Conservation (phyloP, 1,140 invertebrate genomes). For the Oryzaephilus surinamensis region DNA sequence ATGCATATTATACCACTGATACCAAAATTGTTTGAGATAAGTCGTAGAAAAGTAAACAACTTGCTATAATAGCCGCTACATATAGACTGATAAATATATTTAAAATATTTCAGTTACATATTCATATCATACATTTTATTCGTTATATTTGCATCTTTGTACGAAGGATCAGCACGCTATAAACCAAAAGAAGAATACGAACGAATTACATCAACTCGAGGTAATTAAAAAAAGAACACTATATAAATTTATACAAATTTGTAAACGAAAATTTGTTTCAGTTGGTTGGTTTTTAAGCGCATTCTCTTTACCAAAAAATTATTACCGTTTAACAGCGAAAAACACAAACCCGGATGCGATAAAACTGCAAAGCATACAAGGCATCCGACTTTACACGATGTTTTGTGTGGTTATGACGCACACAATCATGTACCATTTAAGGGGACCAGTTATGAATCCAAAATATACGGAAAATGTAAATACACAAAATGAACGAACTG, state of each 20-base stretch:
- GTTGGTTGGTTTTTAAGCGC: background rate
- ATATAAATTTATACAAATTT: background rate
- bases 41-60: too few relatives aligned
- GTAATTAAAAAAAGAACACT: too few relatives aligned
- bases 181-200: background rate
- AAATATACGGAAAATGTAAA: conserved; percentile 21
- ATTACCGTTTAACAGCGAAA: background rate
- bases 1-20: too few relatives aligned
- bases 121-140: background rate
- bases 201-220: background rate
- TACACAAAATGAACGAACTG: too few relatives aligned
- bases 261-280: background rate
- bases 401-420: conserved; percentile 20
- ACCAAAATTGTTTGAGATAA: too few relatives aligned
- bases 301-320: background rate
- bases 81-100: too few relatives aligned
- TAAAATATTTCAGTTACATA: too few relatives aligned
- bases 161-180: background rate
- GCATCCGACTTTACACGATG: conserved; percentile 23
- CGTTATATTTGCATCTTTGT: background rate
- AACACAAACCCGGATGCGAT: conserved; percentile 6
- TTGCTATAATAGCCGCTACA: too few relatives aligned
- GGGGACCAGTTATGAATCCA: conserved; percentile 18
- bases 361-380: conserved; percentile 20
- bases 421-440: conserved; percentile 15